phyloP scores from a whole-genome alignment of 2,113 vertebrate genomes.

The Alligator sinensis region DNA sequence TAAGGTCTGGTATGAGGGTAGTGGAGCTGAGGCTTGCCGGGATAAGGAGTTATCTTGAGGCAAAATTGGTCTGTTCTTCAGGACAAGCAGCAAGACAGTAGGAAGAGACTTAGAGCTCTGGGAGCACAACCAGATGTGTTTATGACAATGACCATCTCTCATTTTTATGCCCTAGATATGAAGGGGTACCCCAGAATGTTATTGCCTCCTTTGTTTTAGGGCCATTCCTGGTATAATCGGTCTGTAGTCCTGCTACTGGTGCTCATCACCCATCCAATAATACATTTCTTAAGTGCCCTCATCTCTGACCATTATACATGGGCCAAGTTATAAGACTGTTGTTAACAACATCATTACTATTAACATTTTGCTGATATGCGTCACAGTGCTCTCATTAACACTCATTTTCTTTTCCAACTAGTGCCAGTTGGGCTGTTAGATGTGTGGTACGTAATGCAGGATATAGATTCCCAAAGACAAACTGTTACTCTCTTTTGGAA shows the following conservation, averaged over 20 bases:
- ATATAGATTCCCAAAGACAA: background rate
- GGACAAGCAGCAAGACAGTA: no score
- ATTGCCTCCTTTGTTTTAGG: accelerated
- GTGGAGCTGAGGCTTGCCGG: no score
- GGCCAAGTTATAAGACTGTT: background rate
- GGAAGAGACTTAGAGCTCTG: no score
- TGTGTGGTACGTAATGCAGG: conserved; percentile 74
- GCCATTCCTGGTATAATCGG: background rate
- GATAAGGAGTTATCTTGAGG: no score
- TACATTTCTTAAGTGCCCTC: background rate
- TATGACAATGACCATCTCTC: background rate
- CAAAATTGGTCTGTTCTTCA: no score
- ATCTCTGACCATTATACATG: accelerated
- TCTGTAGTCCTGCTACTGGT: background rate
- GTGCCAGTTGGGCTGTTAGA: conserved; percentile 67
- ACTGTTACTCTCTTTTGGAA: conserved; percentile 82
- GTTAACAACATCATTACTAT: no score
- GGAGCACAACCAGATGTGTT: no score
- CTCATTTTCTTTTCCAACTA: background rate
- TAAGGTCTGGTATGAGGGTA: no score
- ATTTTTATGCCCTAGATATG: background rate
- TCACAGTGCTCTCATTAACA: accelerated
- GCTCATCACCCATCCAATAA: background rate
- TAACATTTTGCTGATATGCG: accelerated
- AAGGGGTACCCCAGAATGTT: background rate